phyloP scores from a whole-genome alignment of 2,797 vertebrate genomes.

The Ataeniobius toweri region DNA sequence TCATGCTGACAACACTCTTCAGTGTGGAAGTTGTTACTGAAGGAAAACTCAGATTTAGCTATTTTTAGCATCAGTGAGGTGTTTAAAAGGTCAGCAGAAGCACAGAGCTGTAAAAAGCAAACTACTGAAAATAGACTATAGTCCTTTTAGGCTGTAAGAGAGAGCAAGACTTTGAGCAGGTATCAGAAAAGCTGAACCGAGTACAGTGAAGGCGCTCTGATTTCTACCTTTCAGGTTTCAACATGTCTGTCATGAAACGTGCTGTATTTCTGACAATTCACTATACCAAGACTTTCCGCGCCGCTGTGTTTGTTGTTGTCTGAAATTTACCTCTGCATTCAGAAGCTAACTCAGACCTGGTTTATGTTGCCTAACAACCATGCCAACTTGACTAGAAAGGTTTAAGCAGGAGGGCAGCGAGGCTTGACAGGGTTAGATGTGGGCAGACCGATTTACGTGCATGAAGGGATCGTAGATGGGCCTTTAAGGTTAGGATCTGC shows the following conservation, averaged over 20 bases:
- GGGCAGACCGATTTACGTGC: too few species aligned
- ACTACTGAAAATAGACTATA: not conserved
- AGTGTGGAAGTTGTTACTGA: not conserved
- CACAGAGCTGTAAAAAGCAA: not conserved
- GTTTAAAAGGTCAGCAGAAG: not conserved
- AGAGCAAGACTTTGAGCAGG: not conserved
- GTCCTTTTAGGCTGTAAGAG: not conserved
- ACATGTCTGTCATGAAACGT: too few species aligned
- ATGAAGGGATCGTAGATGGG: not conserved
- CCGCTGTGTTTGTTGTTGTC: not conserved
- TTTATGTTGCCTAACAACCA: not conserved
- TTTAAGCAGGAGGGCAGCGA: too few species aligned
- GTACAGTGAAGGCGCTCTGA: too few species aligned
- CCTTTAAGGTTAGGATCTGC: not conserved
- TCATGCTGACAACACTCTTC: not conserved
- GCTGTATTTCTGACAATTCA: too few species aligned
- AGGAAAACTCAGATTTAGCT: not conserved
- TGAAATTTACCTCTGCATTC: not conserved
- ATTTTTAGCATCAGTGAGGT: too few species aligned
- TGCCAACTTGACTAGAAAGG: too few species aligned
- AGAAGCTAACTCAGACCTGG: not conserved
- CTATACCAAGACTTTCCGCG: too few species aligned
- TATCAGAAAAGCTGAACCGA: too few species aligned
- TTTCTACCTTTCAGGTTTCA: too few species aligned
- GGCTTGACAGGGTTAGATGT: too few species aligned